A percentile compares a stretch with the other conserved stretches of the same genome.
Evolutionary conservation across 2,113 vertebrate species (phyloP).

Genomic region (Apodemus speciosus): DNA sequence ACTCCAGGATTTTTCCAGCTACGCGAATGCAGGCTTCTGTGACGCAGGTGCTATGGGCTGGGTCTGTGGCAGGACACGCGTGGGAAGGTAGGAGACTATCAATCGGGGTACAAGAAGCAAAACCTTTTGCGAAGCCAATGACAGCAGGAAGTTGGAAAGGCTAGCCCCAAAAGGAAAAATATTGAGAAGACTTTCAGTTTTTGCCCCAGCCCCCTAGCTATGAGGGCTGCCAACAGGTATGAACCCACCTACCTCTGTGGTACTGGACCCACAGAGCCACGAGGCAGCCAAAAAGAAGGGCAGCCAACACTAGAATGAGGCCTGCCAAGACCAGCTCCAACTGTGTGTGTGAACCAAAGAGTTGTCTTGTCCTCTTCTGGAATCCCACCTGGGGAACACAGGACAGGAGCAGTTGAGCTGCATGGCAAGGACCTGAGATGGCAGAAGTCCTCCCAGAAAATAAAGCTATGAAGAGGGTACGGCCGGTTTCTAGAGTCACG

Average conservation of each 20-base stretch:
- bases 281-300: slow-evolving; percentile 89
- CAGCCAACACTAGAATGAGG: slow-evolving; percentile 87
- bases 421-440: background rate
- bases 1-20: slow-evolving; percentile 95
- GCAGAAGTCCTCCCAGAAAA: background rate
- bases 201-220: accelerated
- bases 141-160: background rate
- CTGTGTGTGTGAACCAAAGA: slow-evolving; percentile 88
- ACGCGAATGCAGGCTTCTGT: slow-evolving; percentile 93
- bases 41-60: slow-evolving; percentile 90
- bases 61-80: slow-evolving; percentile 83
- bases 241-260: slow-evolving; percentile 84
- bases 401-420: background rate
- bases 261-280: slow-evolving; percentile 90
- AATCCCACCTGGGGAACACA: slow-evolving; percentile 91
- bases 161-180: background rate
- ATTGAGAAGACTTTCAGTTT: background rate
- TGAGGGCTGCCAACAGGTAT: accelerated
- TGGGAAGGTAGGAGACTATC: background rate
- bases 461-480: background rate
- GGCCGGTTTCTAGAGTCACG: background rate
- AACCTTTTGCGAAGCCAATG: background rate
- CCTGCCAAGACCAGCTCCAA: slow-evolving; percentile 90
- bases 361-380: slow-evolving; percentile 86
- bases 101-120: background rate